Evolutionary conservation across 2,113 vertebrate species (phyloP).

Genomic region (Hydrolagus affinis): DNA sequence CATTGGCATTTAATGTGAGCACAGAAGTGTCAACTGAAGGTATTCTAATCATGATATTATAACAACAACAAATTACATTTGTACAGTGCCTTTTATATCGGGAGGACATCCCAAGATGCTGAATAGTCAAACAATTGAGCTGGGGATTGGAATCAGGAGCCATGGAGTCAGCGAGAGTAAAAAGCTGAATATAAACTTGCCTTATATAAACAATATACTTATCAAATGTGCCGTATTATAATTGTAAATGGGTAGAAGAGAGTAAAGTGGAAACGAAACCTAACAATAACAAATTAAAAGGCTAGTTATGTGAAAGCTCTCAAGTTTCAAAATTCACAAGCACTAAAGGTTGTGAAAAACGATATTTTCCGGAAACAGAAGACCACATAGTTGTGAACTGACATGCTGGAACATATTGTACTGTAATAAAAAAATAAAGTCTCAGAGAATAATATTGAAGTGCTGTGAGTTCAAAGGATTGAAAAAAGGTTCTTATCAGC

Average conservation of each 20-base stretch:
- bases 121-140: too few relatives aligned
- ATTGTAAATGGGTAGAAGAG: not conserved
- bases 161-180: too few relatives aligned
- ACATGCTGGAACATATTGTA: too few relatives aligned
- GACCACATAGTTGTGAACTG: too few relatives aligned
- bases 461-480: too few relatives aligned
- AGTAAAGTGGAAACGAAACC: not conserved
- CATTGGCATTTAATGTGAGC: not conserved
- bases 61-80: too few relatives aligned
- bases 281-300: not conserved
- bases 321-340: not conserved
- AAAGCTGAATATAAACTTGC: not conserved
- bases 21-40: not conserved
- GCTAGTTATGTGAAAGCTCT: not conserved
- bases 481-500: too few relatives aligned
- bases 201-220: not conserved
- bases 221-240: not conserved
- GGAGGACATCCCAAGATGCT: too few relatives aligned
- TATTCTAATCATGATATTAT: not conserved
- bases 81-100: too few relatives aligned
- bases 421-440: too few relatives aligned
- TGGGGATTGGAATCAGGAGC: too few relatives aligned
- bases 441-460: too few relatives aligned
- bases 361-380: not conserved
- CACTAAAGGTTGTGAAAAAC: not conserved